phyloP scores from a whole-genome alignment of 1,140 invertebrate genomes.

The Vanessa atalanta region DNA sequence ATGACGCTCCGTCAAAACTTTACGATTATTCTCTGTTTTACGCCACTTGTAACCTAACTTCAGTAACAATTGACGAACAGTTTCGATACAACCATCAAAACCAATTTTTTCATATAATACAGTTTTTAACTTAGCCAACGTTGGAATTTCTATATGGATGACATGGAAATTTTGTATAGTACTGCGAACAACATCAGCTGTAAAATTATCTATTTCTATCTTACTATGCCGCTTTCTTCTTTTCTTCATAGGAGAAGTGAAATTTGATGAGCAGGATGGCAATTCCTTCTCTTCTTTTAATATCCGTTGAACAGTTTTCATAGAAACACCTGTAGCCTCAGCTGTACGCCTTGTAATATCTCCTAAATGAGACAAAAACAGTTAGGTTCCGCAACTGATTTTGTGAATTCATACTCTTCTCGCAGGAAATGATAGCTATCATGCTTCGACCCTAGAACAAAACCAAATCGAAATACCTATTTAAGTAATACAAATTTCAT shows the following conservation, averaged over 20 bases:
- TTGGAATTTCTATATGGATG: neutral
- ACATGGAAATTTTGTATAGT: too few relatives aligned
- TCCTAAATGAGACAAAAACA: neutral
- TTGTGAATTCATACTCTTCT: slow-evolving; percentile 23
- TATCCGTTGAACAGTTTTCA: slow-evolving; percentile 10
- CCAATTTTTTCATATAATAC: too few relatives aligned
- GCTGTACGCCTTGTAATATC: slow-evolving; percentile 11
- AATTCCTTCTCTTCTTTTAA: slow-evolving; percentile 21
- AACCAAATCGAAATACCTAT: too few relatives aligned
- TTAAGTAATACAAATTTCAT: too few relatives aligned
- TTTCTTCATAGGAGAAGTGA: slow-evolving; percentile 5
- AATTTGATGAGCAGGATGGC: slow-evolving; percentile 1
- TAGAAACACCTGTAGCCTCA: slow-evolving; percentile 20
- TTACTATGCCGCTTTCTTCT: too few relatives aligned
- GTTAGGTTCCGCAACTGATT: slow-evolving; percentile 7
- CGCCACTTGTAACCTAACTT: too few relatives aligned
- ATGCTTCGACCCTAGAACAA: slow-evolving; percentile 5
- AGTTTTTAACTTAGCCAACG: neutral
- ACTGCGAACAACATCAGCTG: too few relatives aligned
- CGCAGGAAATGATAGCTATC: slow-evolving; percentile 16
- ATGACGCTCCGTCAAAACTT: too few relatives aligned
- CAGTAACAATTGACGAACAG: too few relatives aligned
- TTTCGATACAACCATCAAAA: too few relatives aligned
- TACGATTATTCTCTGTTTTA: too few relatives aligned
- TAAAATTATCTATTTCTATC: too few relatives aligned